Evolutionary conservation across 2,888 invertebrate species (phyloP).

Genomic region (Andrena haemorrhoa): DNA sequence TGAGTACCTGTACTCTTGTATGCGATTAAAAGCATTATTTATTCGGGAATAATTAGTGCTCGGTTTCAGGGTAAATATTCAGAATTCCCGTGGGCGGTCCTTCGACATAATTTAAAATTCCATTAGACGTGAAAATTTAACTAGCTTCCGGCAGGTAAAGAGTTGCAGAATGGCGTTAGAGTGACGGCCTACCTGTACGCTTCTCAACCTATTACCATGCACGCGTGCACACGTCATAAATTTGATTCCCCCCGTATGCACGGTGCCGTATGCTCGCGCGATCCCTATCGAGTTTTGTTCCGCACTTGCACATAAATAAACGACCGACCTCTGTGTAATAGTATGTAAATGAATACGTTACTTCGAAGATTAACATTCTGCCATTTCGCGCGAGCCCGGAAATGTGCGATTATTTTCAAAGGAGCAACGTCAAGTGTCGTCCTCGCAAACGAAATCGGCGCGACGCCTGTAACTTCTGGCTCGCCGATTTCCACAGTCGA

Average conservation of each 20-base stretch:
- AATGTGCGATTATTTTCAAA: constrained; percentile 15
- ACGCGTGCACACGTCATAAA: constrained; percentile 26
- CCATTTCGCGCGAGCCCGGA: not conserved
- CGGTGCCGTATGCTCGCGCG: not conserved
- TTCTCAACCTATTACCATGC: constrained; percentile 13
- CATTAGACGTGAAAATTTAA: constrained; percentile 4
- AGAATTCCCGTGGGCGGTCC: not conserved
- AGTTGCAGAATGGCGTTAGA: constrained; percentile 7
- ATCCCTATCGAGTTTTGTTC: constrained; percentile 23
- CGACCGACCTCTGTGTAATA: not conserved
- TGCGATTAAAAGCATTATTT: no score
- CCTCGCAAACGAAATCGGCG: not conserved
- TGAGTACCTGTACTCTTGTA: no score
- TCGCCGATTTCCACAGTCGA: not conserved
- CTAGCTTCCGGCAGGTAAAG: not conserved
- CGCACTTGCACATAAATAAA: constrained; percentile 14
- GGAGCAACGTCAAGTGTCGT: not conserved
- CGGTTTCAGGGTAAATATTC: not conserved
- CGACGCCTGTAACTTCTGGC: not conserved
- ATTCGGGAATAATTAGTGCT: no score
- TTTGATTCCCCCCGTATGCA: constrained; percentile 17
- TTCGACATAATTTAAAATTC: not conserved
- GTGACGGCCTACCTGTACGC: constrained; percentile 14
- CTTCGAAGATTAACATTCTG: constrained; percentile 23
- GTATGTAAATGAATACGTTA: constrained; percentile 33